Percentiles rank a stretch among this genome's conserved stretches.
Conservation (phyloP, 1,140 invertebrate genomes). For the Vanessa tameamea region DNA sequence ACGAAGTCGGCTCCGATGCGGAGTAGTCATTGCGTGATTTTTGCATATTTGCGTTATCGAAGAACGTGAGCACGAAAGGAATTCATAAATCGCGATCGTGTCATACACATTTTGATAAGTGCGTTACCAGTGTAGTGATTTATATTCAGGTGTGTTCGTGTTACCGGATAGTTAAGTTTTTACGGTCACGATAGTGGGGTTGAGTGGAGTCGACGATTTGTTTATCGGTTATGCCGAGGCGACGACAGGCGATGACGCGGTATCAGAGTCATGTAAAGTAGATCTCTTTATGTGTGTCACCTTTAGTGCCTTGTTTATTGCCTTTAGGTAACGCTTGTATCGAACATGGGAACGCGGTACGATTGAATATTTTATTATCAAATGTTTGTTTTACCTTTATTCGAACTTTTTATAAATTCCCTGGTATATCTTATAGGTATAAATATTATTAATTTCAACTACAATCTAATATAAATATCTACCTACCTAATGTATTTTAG, state of each 20-base stretch:
- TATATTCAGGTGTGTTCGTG: conserved; percentile 73
- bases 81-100: conserved; percentile 68
- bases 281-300: conserved; percentile 73
- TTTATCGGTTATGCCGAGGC: conserved; percentile 67
- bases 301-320: conserved; percentile 72
- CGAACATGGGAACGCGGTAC: conserved; percentile 10
- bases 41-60: conserved; percentile 35
- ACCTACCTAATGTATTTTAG: neutral
- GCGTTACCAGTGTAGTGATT: conserved; percentile 67
- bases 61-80: conserved; percentile 54
- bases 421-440: neutral
- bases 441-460: neutral
- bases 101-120: conserved; percentile 73
- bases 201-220: conserved; percentile 70
- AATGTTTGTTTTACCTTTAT: neutral
- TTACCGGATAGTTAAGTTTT: conserved; percentile 76
- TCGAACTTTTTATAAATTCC: neutral
- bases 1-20: conserved; percentile 30
- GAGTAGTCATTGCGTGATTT: conserved; percentile 50
- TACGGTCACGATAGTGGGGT: conserved; percentile 70
- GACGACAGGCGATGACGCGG: conserved; percentile 69
- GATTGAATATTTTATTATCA: conserved; percentile 23
- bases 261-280: conserved; percentile 64
- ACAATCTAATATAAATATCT: neutral
- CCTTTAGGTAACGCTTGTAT: conserved; percentile 39